Evolutionary conservation across 2,113 vertebrate genomes (phyloP).

Genomic region (Scatophagus argus): DNA sequence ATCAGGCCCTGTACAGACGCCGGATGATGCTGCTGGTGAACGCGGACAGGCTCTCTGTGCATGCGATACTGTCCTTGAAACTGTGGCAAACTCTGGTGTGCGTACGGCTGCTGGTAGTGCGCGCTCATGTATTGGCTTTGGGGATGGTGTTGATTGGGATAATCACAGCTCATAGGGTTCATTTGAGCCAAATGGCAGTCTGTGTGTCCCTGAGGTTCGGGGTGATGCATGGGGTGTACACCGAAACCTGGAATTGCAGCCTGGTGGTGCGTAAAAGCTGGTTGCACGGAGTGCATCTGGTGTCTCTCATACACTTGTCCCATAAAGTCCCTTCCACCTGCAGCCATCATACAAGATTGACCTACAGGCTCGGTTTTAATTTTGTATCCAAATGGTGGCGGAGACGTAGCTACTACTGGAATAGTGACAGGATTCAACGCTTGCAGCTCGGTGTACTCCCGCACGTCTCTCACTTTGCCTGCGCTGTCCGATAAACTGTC

Average conservation of each 20-base stretch:
- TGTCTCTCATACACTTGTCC: constrained; percentile 80
- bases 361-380: constrained; percentile 88
- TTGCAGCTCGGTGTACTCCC: constrained; percentile 88
- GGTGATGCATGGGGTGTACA: constrained; percentile 71
- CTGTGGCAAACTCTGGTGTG: constrained; percentile 75
- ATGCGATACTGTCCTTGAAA: constrained; percentile 88
- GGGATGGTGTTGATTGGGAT: constrained; percentile 57
- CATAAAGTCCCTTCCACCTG: constrained; percentile 75
- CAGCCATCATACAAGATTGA: constrained; percentile 88
- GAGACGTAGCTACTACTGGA: constrained; percentile 35
- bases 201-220: constrained; percentile 60
- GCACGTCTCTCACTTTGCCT: constrained; percentile 68
- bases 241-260: constrained; percentile 63
- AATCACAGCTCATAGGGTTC: constrained; percentile 56
- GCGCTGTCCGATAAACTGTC: constrained; percentile 68
- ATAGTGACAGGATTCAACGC: constrained; percentile 67
- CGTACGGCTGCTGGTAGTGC: constrained; percentile 83
- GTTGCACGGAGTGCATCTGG: constrained; percentile 64
- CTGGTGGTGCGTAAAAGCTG: constrained; percentile 75
- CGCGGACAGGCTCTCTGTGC: constrained; percentile 83
- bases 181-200: constrained; percentile 81
- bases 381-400: constrained; percentile 80
- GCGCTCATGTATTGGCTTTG: constrained; percentile 76
- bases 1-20: constrained; percentile 83
- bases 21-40: constrained; percentile 76